Evolutionary conservation across 2,113 vertebrate species (phyloP).

Genomic region (Mola mola): DNA sequence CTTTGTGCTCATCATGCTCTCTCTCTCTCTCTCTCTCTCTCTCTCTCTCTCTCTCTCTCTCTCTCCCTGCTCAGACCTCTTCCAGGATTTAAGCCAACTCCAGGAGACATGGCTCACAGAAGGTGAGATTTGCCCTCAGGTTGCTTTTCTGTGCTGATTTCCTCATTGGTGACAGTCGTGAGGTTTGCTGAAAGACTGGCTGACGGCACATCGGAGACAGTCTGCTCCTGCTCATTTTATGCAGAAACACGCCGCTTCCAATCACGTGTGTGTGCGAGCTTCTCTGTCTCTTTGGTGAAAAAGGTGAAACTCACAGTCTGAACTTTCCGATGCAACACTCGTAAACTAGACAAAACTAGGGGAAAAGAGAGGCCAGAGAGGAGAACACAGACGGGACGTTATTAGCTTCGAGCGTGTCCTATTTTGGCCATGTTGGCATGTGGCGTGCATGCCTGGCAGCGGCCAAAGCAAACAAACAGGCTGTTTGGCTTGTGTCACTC

Average conservation of each 20-base stretch:
- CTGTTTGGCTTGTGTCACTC: conserved; percentile 74
- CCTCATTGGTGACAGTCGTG: not conserved
- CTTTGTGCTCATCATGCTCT: conserved; percentile 9
- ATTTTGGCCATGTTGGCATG: conserved; percentile 75
- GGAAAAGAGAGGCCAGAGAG: conserved; percentile 25
- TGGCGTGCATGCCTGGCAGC: conserved; percentile 47
- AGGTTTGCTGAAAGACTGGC: no score
- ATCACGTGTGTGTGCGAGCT: no score
- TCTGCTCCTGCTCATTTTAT: no score
- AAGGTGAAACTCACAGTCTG: conserved; percentile 2
- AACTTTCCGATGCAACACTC: conserved; percentile 50
- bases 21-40: no score
- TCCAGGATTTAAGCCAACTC: conserved; percentile 96
- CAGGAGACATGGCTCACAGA: conserved; percentile 98
- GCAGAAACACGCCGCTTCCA: no score
- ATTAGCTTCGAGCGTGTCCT: conserved; percentile 71
- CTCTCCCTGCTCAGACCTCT: conserved; percentile 86
- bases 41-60: no score
- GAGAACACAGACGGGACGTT: conserved; percentile 65
- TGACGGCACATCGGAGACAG: no score
- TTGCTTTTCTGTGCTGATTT: conserved; percentile 21
- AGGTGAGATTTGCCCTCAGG: conserved; percentile 83
- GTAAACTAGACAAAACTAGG: conserved; percentile 28
- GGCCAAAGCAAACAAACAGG: conserved; percentile 74
- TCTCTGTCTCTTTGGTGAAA: not conserved